Evolutionary conservation across 2,797 vertebrate genomes (phyloP).

Genomic region (Sarcoramphus papa): DNA sequence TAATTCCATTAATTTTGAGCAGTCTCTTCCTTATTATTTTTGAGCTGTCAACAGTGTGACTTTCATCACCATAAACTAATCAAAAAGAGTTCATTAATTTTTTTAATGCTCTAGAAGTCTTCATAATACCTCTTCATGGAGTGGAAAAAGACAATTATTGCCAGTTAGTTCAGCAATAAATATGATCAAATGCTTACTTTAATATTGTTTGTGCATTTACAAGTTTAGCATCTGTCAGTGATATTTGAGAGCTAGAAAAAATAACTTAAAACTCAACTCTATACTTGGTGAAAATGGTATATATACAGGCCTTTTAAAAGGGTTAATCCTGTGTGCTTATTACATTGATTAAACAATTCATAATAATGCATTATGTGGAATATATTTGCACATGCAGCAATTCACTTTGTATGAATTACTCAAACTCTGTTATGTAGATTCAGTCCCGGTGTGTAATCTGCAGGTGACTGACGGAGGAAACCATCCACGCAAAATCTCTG

Average conservation of each 20-base stretch:
- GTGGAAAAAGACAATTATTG: background rate
- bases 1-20: background rate
- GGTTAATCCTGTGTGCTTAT: background rate
- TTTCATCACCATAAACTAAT: background rate
- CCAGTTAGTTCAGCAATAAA: background rate
- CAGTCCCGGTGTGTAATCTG: background rate
- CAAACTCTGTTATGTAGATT: background rate
- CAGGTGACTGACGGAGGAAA: background rate
- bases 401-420: background rate
- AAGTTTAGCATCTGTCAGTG: background rate
- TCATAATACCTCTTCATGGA: background rate
- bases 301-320: background rate
- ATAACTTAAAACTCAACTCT: background rate
- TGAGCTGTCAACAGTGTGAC: background rate
- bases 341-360: background rate
- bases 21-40: background rate
- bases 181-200: background rate
- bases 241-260: background rate
- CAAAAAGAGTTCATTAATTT: background rate
- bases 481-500: fast-evolving
- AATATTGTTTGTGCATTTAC: background rate
- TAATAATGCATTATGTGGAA: background rate
- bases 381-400: background rate
- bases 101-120: background rate
- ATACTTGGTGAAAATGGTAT: background rate